Evolutionary conservation across 2,888 invertebrate species (phyloP).

Genomic region (Apamea anceps): DNA sequence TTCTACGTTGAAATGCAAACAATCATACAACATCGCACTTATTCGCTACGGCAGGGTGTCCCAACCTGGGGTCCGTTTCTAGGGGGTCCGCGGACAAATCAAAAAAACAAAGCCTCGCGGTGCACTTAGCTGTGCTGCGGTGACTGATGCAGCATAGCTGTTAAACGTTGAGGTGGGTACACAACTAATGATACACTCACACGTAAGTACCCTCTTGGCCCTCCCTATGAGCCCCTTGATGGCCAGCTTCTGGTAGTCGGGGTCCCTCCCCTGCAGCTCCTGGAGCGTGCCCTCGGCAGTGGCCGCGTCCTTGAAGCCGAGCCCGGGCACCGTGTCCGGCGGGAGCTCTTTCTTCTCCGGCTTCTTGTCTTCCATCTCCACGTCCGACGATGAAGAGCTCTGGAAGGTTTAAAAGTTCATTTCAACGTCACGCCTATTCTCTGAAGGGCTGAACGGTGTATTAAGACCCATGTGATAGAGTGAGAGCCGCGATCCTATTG

Average conservation of each 20-base stretch:
- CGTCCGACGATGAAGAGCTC: conserved; percentile 85
- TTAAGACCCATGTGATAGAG: too few relatives aligned
- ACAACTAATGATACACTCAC: conserved; percentile 77
- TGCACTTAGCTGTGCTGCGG: neutral
- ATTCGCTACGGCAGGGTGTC: neutral
- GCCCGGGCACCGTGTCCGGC: conserved; percentile 92
- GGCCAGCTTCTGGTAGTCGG: conserved; percentile 94
- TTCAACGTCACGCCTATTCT: too few relatives aligned
- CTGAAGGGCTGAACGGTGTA: too few relatives aligned
- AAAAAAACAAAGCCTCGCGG: neutral
- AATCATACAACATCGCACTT: neutral
- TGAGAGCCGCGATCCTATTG: too few relatives aligned
- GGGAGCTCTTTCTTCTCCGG: conserved; percentile 77
- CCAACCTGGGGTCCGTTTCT: neutral
- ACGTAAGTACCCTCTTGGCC: conserved; percentile 93
- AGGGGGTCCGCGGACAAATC: neutral
- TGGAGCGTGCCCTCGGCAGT: conserved; percentile 92
- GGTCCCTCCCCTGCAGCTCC: conserved; percentile 93
- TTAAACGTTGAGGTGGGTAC: neutral
- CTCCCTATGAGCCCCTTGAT: conserved; percentile 93
- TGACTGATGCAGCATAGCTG: neutral
- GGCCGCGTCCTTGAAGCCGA: conserved; percentile 95
- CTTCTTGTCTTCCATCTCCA: conserved; percentile 85
- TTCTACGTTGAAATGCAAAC: neutral
- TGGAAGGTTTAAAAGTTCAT: conserved; percentile 60